Evolutionary conservation across 2,797 vertebrate genomes (phyloP).

Genomic region (Glossophaga mutica): DNA sequence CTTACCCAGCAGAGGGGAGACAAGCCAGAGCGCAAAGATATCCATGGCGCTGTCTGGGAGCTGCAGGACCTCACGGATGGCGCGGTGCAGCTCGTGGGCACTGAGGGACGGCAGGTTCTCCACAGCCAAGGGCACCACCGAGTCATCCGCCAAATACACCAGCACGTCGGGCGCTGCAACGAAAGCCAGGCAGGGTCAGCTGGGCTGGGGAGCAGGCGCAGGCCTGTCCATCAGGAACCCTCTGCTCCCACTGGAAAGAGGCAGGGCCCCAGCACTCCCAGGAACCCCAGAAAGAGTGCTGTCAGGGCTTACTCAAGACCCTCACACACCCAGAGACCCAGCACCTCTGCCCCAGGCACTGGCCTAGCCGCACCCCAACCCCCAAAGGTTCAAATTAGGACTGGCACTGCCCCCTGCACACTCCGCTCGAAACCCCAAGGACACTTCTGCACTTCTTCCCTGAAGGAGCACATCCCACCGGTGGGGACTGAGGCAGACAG

Average conservation of each 20-base stretch:
- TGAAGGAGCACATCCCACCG: background rate
- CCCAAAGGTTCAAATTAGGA: background rate
- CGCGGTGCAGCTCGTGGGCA: slow-evolving; percentile 88
- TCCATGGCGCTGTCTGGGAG: slow-evolving; percentile 87
- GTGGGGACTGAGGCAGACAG: background rate
- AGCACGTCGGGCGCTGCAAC: slow-evolving; percentile 88
- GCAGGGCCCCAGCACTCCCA: background rate
- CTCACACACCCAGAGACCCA: background rate
- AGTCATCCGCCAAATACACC: slow-evolving; percentile 89
- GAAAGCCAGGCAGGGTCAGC: background rate
- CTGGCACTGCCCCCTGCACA: background rate
- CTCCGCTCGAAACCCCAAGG: background rate
- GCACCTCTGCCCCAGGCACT: background rate
- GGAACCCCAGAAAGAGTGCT: background rate
- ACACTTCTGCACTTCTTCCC: background rate
- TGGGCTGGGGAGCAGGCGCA: background rate
- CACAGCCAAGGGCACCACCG: slow-evolving; percentile 86
- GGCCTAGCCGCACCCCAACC: background rate
- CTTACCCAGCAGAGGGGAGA: slow-evolving; percentile 91
- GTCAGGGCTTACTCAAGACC: background rate
- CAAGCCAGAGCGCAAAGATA: slow-evolving; percentile 90
- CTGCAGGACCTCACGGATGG: slow-evolving; percentile 86
- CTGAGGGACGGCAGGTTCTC: slow-evolving; percentile 86
- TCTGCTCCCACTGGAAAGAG: background rate
- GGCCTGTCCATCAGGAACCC: too few relatives aligned